Evolutionary conservation across 2,888 invertebrate genomes (phyloP), one percentile per base, ranked within the genome.

Genomic region (Drosophila hawaiiensis): DNA sequence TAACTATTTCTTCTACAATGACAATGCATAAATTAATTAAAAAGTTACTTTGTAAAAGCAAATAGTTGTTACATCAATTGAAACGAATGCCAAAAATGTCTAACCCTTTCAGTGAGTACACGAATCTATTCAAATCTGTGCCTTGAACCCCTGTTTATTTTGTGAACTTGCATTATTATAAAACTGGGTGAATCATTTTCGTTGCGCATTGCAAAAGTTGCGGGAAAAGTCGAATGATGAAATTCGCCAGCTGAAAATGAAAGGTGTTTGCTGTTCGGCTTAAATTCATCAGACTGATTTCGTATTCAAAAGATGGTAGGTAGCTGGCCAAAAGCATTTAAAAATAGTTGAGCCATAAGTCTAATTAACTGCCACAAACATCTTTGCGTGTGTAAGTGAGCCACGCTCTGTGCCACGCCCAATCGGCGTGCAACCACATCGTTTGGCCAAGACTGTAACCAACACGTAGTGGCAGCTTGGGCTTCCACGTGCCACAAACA

Each of bases 331-430:
- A 63, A 69, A 62, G 59, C 68, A 50, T 80, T 79, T 81, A 67
- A 81, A 81, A 79, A 79, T 80, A 79, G 81, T 81, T 77, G 77
- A 69, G 78, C 68, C 68, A 69, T 81, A 79, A 72, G 82, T 77
- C 78, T 73, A 81, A 79, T 79, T 79, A 81, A 79, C 78, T 79
- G 77, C 73, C 73, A 67, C 50, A 66, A 58, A 52, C 56, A 43
- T 72, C 50, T 56, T 16, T 55, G 31, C 25, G 53, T 19, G 65
- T 16, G 52, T 49, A 47, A 28, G 61, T 19, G 43, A 10, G 73
- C 50, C 68, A 59, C 35, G n/a, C 33, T 19, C 47, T 41, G 49
- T 68, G 80, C 55, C 76, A 63, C 39, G 39, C 55, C 69, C 55
- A 68, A 39, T 33, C 69, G 73, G 68, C 68, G 77, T 80, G 81